These are phyloP conservation scores for Parasteatoda tepidariorum DNA, from an alignment of 1,140 invertebrate species.

Conservation along the genomic window DNA sequence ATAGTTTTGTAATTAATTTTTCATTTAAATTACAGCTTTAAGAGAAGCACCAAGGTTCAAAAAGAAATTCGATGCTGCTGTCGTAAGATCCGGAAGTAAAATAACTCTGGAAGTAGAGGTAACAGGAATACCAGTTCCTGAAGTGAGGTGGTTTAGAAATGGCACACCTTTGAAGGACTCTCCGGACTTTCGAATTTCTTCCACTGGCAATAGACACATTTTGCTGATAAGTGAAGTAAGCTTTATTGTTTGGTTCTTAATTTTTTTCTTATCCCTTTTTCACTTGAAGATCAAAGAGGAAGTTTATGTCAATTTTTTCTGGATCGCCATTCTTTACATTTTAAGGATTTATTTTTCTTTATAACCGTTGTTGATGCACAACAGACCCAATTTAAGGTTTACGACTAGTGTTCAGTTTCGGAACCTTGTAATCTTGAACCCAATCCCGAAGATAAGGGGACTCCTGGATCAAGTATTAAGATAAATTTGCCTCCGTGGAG, in stretches of 20 bases:
- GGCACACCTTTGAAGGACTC: constrained; percentile 72
- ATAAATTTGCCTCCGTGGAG: no score
- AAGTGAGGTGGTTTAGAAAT: constrained; percentile 84
- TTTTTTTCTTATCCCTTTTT: background rate
- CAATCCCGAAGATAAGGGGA: no score
- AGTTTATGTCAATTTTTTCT: no score
- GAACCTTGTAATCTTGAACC: no score
- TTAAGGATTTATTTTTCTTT: no score
- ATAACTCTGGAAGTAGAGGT: constrained; percentile 84
- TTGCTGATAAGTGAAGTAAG: constrained; percentile 78
- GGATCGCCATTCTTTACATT: no score
- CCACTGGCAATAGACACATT: constrained; percentile 74
- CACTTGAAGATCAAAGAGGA: no score
- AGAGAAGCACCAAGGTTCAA: constrained; percentile 80
- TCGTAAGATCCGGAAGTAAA: constrained; percentile 78
- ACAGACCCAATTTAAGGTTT: no score
- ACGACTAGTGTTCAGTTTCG: no score
- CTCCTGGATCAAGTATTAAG: no score
- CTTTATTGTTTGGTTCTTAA: background rate
- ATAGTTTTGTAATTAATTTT: background rate
- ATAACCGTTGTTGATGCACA: no score
- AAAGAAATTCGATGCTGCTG: constrained; percentile 80
- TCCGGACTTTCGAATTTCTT: constrained; percentile 70
- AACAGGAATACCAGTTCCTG: constrained; percentile 83
- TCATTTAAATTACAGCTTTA: constrained; percentile 7